A percentile compares a stretch with the other conserved stretches of the same genome.
These are phyloP conservation scores for Sebastes minor DNA, from an alignment of 2,797 vertebrate genomes.

Conservation along the genomic window DNA sequence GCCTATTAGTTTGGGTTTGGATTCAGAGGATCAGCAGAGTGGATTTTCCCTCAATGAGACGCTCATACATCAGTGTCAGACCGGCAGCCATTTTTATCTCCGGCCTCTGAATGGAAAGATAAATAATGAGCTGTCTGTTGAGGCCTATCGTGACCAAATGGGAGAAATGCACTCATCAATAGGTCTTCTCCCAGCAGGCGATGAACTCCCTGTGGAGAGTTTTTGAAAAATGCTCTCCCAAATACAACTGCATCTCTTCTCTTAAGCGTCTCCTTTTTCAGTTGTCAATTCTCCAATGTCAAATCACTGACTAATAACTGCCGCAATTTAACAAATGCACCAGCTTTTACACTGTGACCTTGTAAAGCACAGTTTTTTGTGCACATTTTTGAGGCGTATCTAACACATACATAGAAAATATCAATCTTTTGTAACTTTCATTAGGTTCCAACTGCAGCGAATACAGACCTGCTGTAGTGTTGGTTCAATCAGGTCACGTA, in stretches of 20 bases:
- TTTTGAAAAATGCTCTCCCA: conserved; percentile 1
- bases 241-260: not conserved
- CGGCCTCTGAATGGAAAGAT: conserved; percentile 54
- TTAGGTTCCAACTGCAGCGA: not conserved
- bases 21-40: conserved; percentile 56
- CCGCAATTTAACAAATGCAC: not conserved
- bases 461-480: too few relatives aligned
- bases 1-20: conserved; percentile 44
- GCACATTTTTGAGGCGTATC: not conserved
- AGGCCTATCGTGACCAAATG: conserved; percentile 34
- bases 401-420: not conserved
- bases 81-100: conserved; percentile 61
- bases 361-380: not conserved
- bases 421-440: not conserved
- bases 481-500: not conserved
- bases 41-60: conserved; percentile 49
- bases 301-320: not conserved
- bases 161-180: conserved; percentile 41
- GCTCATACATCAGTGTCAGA: conserved; percentile 75
- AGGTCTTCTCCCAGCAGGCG: conserved; percentile 18
- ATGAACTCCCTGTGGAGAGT: conserved; percentile 14
- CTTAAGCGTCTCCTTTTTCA: not conserved
- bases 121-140: conserved; percentile 67
- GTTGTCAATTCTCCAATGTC: not conserved
- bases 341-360: not conserved